Evolutionary conservation across 2,797 vertebrate species (phyloP).

Genomic region (Sus cebifrons): DNA sequence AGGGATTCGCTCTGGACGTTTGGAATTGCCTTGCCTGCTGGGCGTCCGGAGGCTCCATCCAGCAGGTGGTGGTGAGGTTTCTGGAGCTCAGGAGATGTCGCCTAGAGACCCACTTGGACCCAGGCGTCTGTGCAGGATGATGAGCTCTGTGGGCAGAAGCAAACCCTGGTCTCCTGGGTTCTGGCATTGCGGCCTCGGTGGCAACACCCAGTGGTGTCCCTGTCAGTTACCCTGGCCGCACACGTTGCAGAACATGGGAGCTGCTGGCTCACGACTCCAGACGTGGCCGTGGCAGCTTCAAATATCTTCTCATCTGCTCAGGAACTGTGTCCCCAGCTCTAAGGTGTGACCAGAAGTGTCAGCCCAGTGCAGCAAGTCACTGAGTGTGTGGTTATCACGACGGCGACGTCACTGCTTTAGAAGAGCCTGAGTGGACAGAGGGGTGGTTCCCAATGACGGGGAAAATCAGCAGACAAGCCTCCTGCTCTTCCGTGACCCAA

Average conservation of each 20-base stretch:
- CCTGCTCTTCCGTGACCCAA: neutral
- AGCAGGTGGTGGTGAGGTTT: neutral
- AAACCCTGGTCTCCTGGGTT: fast-evolving
- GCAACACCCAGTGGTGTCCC: fast-evolving
- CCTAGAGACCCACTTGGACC: fast-evolving
- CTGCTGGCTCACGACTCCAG: fast-evolving
- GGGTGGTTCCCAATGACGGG: fast-evolving
- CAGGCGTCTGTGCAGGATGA: fast-evolving
- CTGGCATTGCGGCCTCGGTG: fast-evolving
- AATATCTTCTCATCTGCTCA: neutral
- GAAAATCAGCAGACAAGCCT: no score
- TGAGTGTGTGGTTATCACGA: fast-evolving
- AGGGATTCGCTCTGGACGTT: no score
- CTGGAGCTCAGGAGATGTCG: neutral
- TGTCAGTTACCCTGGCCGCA: fast-evolving
- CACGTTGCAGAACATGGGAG: fast-evolving
- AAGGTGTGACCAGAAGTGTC: fast-evolving
- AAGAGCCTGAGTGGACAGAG: no score
- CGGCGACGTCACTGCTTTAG: fast-evolving
- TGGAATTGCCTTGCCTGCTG: fast-evolving
- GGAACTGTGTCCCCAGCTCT: fast-evolving
- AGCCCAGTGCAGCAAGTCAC: fast-evolving
- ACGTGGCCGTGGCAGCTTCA: neutral
- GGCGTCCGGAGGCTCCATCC: fast-evolving
- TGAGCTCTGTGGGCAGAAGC: no score